A percentile compares a stretch with the other conserved stretches of the same genome.
Evolutionary conservation across 1,140 invertebrate species (phyloP).

Genomic region (Homalodisca vitripennis): DNA sequence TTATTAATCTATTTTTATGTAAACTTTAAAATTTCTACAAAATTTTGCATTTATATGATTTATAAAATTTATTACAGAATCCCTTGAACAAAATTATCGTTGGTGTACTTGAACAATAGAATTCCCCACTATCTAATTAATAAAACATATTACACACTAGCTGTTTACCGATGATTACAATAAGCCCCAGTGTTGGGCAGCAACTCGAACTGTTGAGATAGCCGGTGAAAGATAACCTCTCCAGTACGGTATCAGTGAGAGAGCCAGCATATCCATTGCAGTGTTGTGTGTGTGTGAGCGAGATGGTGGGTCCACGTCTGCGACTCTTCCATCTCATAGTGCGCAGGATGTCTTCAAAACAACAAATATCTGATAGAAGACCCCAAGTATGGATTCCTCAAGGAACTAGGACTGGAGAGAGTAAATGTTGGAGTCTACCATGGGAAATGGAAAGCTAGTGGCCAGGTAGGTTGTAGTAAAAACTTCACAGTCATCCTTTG

Average conservation of each 20-base stretch:
- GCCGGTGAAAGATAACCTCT: neutral
- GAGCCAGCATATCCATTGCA: neutral
- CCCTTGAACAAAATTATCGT: neutral
- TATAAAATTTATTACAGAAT: too few relatives aligned
- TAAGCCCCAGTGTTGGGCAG: neutral
- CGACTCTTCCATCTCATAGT: neutral
- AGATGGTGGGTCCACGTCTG: neutral
- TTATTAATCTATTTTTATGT: too few relatives aligned
- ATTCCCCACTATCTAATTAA: neutral
- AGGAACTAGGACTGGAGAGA: slow-evolving; percentile 77
- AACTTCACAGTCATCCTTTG: slow-evolving; percentile 17
- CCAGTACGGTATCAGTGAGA: neutral
- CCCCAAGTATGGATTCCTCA: slow-evolving; percentile 81
- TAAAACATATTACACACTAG: neutral
- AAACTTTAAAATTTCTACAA: too few relatives aligned
- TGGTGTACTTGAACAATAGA: neutral
- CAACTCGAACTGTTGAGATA: neutral
- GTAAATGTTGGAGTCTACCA: slow-evolving; percentile 86
- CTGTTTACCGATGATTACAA: neutral
- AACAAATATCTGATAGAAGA: slow-evolving; percentile 34
- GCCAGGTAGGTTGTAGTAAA: slow-evolving; percentile 62
- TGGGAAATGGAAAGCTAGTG: slow-evolving; percentile 83
- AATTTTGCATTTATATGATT: too few relatives aligned
- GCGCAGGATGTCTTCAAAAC: slow-evolving; percentile 42
- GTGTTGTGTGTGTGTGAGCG: neutral